A percentile compares a stretch with the other conserved stretches of the same genome.
Conservation (phyloP, 2,113 vertebrate species). For the Cavia aperea region DNA sequence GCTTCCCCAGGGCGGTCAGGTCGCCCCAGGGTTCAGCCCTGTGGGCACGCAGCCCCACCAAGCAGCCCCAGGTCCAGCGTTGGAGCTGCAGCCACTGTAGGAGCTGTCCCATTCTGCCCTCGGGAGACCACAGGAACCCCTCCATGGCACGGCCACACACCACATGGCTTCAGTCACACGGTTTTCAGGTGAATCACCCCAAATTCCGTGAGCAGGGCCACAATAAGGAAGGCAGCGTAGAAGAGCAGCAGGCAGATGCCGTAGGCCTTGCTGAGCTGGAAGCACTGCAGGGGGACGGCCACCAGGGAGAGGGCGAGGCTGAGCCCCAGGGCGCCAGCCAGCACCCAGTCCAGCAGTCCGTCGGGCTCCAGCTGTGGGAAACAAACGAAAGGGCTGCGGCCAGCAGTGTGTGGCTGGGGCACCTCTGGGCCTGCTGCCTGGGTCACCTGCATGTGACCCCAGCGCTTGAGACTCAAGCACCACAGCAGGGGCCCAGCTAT, state of each 20-base stretch:
- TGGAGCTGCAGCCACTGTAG: accelerated
- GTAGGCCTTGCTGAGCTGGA: slow-evolving; percentile 81
- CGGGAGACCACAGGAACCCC: neutral
- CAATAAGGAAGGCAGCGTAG: slow-evolving; percentile 82
- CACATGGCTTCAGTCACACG: neutral
- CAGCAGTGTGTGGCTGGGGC: neutral
- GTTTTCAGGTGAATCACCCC: slow-evolving; percentile 72
- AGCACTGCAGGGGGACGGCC: slow-evolving; percentile 83
- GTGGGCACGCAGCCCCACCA: neutral
- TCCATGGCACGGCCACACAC: neutral
- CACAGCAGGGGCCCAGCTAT: neutral
- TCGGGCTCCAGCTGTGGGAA: slow-evolving; percentile 82
- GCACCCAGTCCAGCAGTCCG: slow-evolving; percentile 88
- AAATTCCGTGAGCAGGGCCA: slow-evolving; percentile 93
- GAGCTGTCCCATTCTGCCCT: neutral
- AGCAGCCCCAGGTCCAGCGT: neutral
- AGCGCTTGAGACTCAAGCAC: neutral
- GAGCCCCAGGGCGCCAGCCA: slow-evolving; percentile 86
- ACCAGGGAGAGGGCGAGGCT: slow-evolving; percentile 90
- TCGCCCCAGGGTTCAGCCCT: neutral
- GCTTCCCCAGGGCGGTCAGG: neutral
- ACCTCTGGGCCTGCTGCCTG: neutral
- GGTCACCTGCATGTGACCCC: neutral
- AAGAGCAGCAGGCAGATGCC: slow-evolving; percentile 86
- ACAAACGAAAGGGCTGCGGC: neutral